A percentile compares a stretch with the other conserved stretches of the same genome.
phyloP scores from a whole-genome alignment of 2,113 vertebrate species.

The Blennius ocellaris region DNA sequence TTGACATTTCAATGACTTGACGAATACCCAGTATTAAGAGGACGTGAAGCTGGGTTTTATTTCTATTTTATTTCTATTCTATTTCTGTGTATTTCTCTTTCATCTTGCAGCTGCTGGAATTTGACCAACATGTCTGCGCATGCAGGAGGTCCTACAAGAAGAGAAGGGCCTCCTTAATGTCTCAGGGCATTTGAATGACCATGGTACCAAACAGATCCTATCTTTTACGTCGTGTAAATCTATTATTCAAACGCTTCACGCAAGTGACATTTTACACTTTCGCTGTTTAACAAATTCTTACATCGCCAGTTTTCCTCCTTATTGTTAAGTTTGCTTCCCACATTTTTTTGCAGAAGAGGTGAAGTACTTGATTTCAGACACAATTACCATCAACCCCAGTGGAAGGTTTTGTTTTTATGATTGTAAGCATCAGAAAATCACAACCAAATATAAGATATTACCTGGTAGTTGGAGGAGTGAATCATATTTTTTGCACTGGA shows the following conservation, averaged over 20 bases:
- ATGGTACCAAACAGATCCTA: not conserved
- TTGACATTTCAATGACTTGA: not conserved
- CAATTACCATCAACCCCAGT: not conserved
- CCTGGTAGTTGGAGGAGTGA: conserved; percentile 90
- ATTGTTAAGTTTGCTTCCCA: not conserved
- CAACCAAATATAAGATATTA: conserved; percentile 56
- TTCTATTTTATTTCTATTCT: not conserved
- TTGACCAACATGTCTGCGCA: conserved; percentile 71
- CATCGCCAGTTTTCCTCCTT: not conserved
- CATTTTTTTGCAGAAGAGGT: not conserved
- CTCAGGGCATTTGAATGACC: conserved; percentile 20
- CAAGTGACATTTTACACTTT: not conserved
- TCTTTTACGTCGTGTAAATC: not conserved
- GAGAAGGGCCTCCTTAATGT: not conserved
- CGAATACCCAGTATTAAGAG: not conserved
- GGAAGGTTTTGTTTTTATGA: not conserved
- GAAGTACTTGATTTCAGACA: not conserved
- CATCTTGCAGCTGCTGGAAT: conserved; percentile 56
- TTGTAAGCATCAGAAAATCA: not conserved
- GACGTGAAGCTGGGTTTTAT: not conserved
- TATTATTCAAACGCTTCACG: not conserved
- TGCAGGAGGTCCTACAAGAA: conserved; percentile 20
- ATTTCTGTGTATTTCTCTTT: not conserved
- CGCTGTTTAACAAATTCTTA: not conserved
- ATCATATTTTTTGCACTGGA: conserved; percentile 95